Evolutionary conservation across 2,797 vertebrate genomes (phyloP).

Genomic region (Crocidura indochinensis): DNA sequence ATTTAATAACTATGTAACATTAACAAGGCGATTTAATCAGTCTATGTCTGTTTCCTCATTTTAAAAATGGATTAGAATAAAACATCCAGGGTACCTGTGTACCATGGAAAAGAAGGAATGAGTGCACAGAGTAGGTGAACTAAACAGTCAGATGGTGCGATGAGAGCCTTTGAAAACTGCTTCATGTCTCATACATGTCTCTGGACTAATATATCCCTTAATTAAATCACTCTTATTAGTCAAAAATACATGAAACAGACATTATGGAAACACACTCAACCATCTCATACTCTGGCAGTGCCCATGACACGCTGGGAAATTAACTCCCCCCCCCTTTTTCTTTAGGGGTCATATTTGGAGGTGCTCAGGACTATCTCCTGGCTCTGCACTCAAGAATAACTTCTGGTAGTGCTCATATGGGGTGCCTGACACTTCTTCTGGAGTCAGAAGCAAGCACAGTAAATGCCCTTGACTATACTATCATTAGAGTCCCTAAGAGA

Average conservation of each 20-base stretch:
- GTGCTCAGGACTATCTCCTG: too few relatives aligned
- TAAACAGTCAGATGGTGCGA: not conserved
- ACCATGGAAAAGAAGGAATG: not conserved
- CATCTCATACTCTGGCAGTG: not conserved
- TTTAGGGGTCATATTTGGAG: too few relatives aligned
- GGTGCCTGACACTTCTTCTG: too few relatives aligned
- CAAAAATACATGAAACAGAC: not conserved
- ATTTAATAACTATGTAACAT: not conserved
- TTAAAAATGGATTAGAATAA: not conserved
- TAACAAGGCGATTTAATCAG: not conserved
- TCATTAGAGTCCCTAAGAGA: not conserved
- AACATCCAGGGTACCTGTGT: not conserved
- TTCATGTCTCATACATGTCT: too few relatives aligned
- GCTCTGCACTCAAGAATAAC: too few relatives aligned
- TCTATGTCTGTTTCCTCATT: slow-evolving; percentile 15
- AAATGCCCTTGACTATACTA: too few relatives aligned
- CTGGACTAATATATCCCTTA: not conserved
- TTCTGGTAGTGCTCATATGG: too few relatives aligned
- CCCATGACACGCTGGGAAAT: not conserved
- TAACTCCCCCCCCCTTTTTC: too few relatives aligned
- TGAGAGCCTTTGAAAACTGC: not conserved
- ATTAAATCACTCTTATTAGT: not conserved
- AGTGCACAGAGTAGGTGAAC: not conserved
- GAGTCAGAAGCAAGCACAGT: too few relatives aligned
- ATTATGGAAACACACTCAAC: slow-evolving; percentile 1